Evolutionary conservation across 2,888 invertebrate genomes (phyloP), one percentile per base, ranked within the genome.

Genomic region (Macropis europaea): DNA sequence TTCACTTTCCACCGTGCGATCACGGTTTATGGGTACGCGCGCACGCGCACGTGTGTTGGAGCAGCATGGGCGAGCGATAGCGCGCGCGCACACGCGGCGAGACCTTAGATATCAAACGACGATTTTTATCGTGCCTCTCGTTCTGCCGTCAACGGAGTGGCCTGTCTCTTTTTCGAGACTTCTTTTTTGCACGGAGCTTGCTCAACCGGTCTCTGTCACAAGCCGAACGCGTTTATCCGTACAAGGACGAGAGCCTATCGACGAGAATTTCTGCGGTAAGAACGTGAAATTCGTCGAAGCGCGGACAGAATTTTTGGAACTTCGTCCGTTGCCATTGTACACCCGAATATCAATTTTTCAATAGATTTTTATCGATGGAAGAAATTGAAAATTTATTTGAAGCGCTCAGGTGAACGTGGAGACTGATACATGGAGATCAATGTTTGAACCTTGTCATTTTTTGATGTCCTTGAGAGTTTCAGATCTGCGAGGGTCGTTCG

Each of bases 1-100:
- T 85, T 85, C 85, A 84, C 85, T 84, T 84, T 85, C 77, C 79
- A 66, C 80, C 60, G 72, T 80, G 79, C 56, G 79, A 82, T 76
- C 36, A 54, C 42, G 54, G 28, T 34, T 9, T 17, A n/a, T 32
- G 36, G 17, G 42, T 34, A 22, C 28, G 47, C 42, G 42, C 19
- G 64, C 42, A 26, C 48, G 32, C 59, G 53, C n/a, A n/a, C n/a
- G n/a, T n/a, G n/a, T n/a, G n/a, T n/a, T n/a, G n/a, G n/a, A n/a
- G n/a, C n/a, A n/a, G n/a, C n/a, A 71, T 40, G 43, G 30, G 38
- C 60, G 38, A 50, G 19, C 1, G 36, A 13, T 15, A 13, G 26
- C n/a, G 17, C 5, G 7, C 36, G 30, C 5, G 30, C 17, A 13
- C 34, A 15, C 7, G 32, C 42, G 30, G 17, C 36, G n/a, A n/a